Evolutionary conservation across 30 jellyfish, hydroid and myxozoan species (phyloP), one percentile per base, ranked within the genome.

Genomic region (Aurelia sp.): DNA sequence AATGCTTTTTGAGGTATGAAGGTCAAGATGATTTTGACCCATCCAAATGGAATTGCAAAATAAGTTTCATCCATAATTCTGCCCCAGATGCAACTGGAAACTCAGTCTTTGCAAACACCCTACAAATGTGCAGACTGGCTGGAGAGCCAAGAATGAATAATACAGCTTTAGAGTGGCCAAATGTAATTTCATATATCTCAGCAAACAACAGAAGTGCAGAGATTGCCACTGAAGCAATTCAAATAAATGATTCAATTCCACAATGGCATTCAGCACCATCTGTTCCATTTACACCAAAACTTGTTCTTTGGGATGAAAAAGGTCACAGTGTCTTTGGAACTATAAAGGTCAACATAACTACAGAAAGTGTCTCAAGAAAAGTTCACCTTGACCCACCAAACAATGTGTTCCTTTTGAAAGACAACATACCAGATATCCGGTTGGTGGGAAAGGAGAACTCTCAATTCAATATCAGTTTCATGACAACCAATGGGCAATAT

Each of bases 1-100:
- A 68, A 31, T 91, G 98, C 82, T 91, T 91, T 50, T 55, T 91
- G n/a, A 75, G 89, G 55, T 85, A 84, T 78, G 89, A 65, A 52
- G 67, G 67, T 78, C 84, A 78, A 9, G 58, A 21, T 9, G 81
- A 50, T 9, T 44, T 79, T 5, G 88, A 84, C 74, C 96, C 90
- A 41, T 44, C 80, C 10, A 48, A 50, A 12, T 91, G 98, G 98
- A 74, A 84, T 53, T 50, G 83, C 57, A 69, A 85, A 4, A 80
- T 91, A 4, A 16, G 67, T 9, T 91, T 91, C 78, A 80, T 91
- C 19, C 76, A 86, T 63, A 91, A 91, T 72, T 64, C 91, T 59
- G 98, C 98, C 10, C 96, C 98, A 18, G 83, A 77, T 59, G 84
- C 98, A 16, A 52, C 91, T 48, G 98, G 98, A 4, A 84, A 85